Conservation (phyloP, 2,888 invertebrate genomes). For the Xestia ashworthii region DNA sequence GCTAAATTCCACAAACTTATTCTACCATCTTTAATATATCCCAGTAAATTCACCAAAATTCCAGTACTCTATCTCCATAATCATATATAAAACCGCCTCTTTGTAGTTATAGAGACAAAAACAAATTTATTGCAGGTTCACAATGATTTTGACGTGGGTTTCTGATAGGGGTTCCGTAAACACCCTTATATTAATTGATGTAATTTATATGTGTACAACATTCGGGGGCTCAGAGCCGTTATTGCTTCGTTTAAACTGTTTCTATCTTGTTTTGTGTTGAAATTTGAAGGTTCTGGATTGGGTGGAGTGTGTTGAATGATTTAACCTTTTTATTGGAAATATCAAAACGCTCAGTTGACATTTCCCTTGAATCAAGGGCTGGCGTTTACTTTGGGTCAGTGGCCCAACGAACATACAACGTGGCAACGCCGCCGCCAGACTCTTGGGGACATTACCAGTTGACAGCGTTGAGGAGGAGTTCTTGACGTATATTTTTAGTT, state of each 20-base stretch:
- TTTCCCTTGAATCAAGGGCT: no score
- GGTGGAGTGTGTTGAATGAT: neutral
- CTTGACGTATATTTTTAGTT: no score
- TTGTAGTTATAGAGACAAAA: constrained; percentile 68
- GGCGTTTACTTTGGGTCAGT: no score
- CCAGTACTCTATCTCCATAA: constrained; percentile 33
- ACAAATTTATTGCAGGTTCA: constrained; percentile 69
- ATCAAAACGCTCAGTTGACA: no score
- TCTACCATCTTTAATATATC: constrained; percentile 11
- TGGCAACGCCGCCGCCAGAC: no score
- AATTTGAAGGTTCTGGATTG: constrained; percentile 19
- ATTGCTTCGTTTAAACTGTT: constrained; percentile 55
- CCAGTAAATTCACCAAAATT: constrained; percentile 34
- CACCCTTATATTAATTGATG: constrained; percentile 72
- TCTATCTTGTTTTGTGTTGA: constrained; percentile 32
- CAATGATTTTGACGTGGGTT: constrained; percentile 73
- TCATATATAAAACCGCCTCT: constrained; percentile 40
- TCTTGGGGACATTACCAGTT: no score
- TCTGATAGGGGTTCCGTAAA: constrained; percentile 67
- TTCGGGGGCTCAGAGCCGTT: constrained; percentile 43
- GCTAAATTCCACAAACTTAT: neutral
- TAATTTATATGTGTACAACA: constrained; percentile 70
- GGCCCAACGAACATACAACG: no score
- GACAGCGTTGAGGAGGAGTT: no score
- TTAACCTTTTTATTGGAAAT: neutral